Base-by-base conservation (phyloP, 2,888 invertebrate species). In the Cremastinae sp. region DNA sequence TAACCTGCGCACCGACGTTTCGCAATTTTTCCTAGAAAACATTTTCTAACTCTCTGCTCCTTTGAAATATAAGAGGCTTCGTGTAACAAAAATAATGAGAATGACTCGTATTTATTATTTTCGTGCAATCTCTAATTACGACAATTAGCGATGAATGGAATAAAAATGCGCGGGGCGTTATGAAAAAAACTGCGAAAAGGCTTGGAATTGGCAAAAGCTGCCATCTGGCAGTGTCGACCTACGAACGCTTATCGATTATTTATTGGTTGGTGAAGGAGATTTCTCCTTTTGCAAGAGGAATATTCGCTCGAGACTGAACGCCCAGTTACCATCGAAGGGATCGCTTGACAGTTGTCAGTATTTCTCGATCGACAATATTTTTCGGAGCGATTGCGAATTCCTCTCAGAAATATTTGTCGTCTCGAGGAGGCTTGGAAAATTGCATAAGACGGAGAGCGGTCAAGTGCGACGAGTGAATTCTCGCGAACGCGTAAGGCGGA, bases 201-300 rank as follows among this genome's bases (percentile, higher is more conserved):
- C 16, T n/a, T 8, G 22, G 22, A 28, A n/a, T 28, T 12, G 20
- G 61, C 45, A 45, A 49, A 58, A 69, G 74, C 68, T 74, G 74
- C 74, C 74, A 49, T 43, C 74, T 69, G 62, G 62, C 51, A 16
- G 68, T 41, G 49, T 56, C 45, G 28, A 14, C 39, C 16, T 39
- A 14, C 55, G 56, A 20, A 18, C 12, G 55, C 7, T 69, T 64
- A 69, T 74, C 74, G 74, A 74, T 74, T 14, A 41, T 47, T 53
- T 53, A 70, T 75, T 65, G 66, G 75, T 72, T 72, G 75, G 75
- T 66, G 75, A 75, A 49, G 72, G 75, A 75, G 75, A 75, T 75
- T 75, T 66, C 75, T 71, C 71, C 41, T 22, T 16, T 12, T 5
- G 39, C 18, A n/a, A 43, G 12, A 5, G 28, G 28, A 9, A 16